Conservation (phyloP, 2,888 invertebrate genomes). For the Lordiphosa fenestrarum region DNA sequence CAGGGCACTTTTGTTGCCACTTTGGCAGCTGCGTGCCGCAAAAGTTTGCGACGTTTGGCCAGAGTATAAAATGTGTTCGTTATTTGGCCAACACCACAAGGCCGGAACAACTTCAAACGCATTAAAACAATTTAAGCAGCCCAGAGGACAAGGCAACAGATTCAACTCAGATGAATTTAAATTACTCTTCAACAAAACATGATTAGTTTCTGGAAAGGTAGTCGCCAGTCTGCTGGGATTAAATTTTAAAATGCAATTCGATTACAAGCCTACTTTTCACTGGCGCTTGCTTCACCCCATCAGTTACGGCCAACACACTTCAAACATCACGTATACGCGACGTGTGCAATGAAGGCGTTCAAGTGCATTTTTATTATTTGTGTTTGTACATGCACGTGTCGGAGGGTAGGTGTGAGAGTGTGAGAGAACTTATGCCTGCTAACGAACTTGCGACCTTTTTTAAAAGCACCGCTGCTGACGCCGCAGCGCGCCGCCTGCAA, state of each 20-base stretch:
- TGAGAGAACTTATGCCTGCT: conserved; percentile 14
- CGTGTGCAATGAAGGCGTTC: conserved; percentile 25
- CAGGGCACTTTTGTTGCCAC: conserved; percentile 33
- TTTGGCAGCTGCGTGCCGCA: conserved; percentile 40
- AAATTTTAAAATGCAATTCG: too few species aligned
- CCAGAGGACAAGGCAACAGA: conserved; percentile 22
- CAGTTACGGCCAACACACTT: conserved; percentile 14
- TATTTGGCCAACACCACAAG: conserved; percentile 19
- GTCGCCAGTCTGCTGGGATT: too few species aligned
- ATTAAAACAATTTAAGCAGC: conserved; percentile 41
- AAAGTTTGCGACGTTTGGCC: conserved; percentile 39
- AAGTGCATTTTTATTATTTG: conserved; percentile 22
- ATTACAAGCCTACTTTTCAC: too few species aligned
- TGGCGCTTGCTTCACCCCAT: too few species aligned
- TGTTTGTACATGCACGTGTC: background rate
- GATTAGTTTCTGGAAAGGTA: too few species aligned
- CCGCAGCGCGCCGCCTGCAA: conserved; percentile 21
- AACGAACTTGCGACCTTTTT: conserved; percentile 43
- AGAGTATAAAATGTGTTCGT: conserved; percentile 36
- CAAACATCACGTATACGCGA: conserved; percentile 51
- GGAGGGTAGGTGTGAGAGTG: conserved; percentile 9
- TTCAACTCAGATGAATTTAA: conserved; percentile 19
- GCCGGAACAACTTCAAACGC: conserved; percentile 51
- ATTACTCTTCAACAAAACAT: background rate
- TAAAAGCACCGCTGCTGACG: conserved; percentile 16